Percentiles rank a stretch among this genome's conserved stretches.
These are phyloP conservation scores for Streptopelia turtur DNA, from an alignment of 2,797 vertebrate genomes.

Conservation along the genomic window DNA sequence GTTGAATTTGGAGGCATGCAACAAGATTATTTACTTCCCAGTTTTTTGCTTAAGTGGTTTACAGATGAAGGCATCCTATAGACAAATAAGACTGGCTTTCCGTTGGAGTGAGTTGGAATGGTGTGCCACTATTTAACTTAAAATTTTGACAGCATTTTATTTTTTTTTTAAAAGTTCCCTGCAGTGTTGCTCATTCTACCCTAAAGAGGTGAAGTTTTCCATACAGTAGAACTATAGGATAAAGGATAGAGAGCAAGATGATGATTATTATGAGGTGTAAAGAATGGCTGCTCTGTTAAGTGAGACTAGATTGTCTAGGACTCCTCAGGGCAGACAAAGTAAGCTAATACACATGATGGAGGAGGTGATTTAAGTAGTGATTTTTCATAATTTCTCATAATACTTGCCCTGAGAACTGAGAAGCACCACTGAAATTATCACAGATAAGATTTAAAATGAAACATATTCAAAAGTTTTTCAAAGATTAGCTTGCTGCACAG, in stretches of 20 bases:
- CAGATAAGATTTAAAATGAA: neutral
- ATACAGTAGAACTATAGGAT: neutral
- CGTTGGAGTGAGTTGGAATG: neutral
- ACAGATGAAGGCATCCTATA: neutral
- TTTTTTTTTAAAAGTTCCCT: neutral
- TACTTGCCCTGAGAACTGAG: neutral
- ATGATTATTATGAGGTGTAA: neutral
- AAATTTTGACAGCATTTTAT: neutral
- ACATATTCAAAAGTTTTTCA: neutral
- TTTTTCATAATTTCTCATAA: neutral
- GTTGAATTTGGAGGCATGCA: neutral
- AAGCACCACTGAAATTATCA: neutral
- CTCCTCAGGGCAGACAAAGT: neutral
- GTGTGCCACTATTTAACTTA: neutral
- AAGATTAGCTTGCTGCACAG: neutral
- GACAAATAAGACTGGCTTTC: neutral
- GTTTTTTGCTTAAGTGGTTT: neutral
- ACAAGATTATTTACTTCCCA: neutral
- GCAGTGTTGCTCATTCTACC: neutral
- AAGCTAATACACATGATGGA: neutral
- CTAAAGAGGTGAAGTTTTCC: neutral
- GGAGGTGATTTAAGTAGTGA: neutral
- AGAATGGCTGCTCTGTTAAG: fast-evolving
- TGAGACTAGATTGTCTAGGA: neutral
- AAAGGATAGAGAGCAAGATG: neutral